A percentile compares a stretch with the other conserved stretches of the same genome.
Evolutionary conservation across 2,888 invertebrate species (phyloP).

Genomic region (Eupithecia pulchellata): DNA sequence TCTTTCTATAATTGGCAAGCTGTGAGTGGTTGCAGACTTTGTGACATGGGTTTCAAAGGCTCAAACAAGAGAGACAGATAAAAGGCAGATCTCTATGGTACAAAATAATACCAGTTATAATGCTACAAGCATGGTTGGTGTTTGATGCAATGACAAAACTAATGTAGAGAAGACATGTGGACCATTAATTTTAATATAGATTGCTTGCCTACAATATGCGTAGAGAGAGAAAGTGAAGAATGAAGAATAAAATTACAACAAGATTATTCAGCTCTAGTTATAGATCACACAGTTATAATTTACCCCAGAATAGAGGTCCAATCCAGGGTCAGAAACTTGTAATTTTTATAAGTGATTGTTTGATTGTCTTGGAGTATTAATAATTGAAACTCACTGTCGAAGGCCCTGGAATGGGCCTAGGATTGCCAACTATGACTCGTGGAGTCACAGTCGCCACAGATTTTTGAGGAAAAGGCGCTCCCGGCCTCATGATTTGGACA

Average conservation of each 20-base stretch:
- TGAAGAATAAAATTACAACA: not conserved
- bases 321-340: not conserved
- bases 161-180: not conserved
- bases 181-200: not conserved
- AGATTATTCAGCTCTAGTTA: not conserved
- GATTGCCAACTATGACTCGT: conserved; percentile 90
- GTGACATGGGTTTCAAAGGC: not conserved
- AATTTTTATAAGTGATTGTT: not conserved
- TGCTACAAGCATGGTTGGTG: not conserved
- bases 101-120: not conserved
- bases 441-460: conserved; percentile 91
- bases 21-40: not conserved
- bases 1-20: not conserved
- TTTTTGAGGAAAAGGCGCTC: conserved; percentile 90
- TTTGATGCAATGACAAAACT: not conserved
- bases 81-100: not conserved
- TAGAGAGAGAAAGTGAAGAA: not conserved
- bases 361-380: not conserved
- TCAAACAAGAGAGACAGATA: not conserved
- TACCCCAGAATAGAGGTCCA: not conserved
- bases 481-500: conserved; percentile 93
- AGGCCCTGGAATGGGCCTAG: conserved; percentile 87
- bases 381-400: conserved; percentile 87
- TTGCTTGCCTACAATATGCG: not conserved
- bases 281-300: not conserved